Conservation (phyloP, 1,140 invertebrate genomes). For the Phymorhynchus buccinoides region DNA sequence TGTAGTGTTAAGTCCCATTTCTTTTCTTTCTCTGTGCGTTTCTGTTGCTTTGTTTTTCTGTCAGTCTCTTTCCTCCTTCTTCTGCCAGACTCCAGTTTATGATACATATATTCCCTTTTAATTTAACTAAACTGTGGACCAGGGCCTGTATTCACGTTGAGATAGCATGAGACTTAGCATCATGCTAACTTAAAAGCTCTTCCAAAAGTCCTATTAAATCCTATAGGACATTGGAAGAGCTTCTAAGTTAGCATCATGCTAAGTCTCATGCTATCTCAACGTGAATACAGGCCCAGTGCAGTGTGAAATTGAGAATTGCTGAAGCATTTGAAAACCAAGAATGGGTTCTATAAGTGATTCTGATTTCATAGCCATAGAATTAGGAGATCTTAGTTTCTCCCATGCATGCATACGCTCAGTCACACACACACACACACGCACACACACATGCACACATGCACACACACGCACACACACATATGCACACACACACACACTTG, state of each 20-base stretch:
- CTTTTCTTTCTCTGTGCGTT: too few species aligned
- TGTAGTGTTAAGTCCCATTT: too few species aligned
- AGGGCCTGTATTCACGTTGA: too few species aligned
- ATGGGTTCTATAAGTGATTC: not conserved
- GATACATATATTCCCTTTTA: not conserved
- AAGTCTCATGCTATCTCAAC: too few species aligned
- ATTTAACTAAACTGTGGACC: not conserved
- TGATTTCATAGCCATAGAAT: not conserved
- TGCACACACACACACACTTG: not conserved
- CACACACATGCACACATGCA: not conserved
- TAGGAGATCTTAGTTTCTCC: not conserved
- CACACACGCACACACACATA: not conserved
- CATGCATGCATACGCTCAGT: not conserved
- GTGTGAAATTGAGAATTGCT: too few species aligned
- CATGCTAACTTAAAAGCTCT: too few species aligned
- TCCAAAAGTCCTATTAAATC: too few species aligned
- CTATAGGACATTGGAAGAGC: too few species aligned
- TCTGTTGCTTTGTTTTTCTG: too few species aligned
- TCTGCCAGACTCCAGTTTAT: not conserved
- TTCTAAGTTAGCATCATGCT: too few species aligned
- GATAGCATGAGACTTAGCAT: too few species aligned
- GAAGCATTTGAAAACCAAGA: not conserved
- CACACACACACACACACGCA: slow-evolving; percentile 22
- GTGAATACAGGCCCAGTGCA: too few species aligned
- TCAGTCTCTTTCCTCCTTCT: not conserved